Percentiles rank a stretch among this genome's conserved stretches.
These are phyloP conservation scores for Nycticryphes semicollaris DNA, from an alignment of 2,113 vertebrate species.

Conservation along the genomic window DNA sequence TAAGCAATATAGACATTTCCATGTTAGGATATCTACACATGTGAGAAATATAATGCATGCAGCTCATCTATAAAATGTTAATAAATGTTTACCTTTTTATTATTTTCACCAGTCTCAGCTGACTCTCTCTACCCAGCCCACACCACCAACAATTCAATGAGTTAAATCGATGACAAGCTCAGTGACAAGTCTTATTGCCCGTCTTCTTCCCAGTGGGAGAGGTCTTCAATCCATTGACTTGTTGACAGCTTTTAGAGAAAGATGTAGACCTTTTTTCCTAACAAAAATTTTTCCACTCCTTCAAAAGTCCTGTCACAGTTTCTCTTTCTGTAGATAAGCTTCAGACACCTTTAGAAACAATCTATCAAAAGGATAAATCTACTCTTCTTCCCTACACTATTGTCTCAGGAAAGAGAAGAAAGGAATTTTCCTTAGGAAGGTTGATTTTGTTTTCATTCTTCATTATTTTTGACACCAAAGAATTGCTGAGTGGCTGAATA, in stretches of 20 bases:
- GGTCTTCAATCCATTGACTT: neutral
- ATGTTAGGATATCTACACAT: neutral
- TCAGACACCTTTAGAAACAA: neutral
- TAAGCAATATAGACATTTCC: neutral
- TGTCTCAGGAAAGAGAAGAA: neutral
- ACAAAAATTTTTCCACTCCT: neutral
- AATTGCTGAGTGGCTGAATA: neutral
- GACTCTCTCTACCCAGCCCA: neutral
- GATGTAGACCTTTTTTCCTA: neutral
- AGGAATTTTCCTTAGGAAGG: neutral
- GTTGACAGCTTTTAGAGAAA: neutral
- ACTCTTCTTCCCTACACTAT: neutral
- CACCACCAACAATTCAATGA: neutral
- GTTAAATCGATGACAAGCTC: neutral
- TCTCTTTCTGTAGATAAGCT: neutral
- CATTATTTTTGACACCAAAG: neutral
- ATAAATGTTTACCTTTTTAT: neutral
- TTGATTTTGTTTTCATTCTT: neutral
- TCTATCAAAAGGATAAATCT: neutral
- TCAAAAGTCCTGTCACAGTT: neutral
- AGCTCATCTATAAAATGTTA: neutral
- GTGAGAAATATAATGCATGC: neutral
- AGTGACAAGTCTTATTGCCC: neutral
- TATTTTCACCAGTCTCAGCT: neutral
- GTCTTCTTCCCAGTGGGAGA: neutral